These are phyloP conservation scores for Hozukius guyotensis DNA, from an alignment of 2,797 vertebrate genomes.

Conservation along the genomic window DNA sequence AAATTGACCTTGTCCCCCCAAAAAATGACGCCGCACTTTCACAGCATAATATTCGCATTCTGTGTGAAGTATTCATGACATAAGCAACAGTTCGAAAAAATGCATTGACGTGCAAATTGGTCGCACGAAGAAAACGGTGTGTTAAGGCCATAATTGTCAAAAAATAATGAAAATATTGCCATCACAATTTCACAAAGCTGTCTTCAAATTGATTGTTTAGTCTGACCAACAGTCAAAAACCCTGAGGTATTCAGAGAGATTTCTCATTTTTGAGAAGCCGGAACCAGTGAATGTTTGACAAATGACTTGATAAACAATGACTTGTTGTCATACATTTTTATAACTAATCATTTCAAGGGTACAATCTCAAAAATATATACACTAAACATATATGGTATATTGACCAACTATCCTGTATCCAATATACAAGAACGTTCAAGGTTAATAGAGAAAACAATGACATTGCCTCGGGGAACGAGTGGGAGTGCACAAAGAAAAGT, in stretches of 20 bases:
- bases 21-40: too few species aligned
- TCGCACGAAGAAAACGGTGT: too few species aligned
- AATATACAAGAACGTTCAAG: background rate
- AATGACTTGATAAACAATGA: background rate
- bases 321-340: background rate
- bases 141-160: too few species aligned
- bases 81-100: too few species aligned
- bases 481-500: constrained; percentile 41
- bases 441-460: constrained; percentile 4
- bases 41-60: too few species aligned
- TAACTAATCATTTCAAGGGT: background rate
- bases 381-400: constrained; percentile 1
- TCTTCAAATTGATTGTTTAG: background rate
- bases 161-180: too few species aligned
- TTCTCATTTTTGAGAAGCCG: background rate
- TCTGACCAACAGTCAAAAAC: background rate
- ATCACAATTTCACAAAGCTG: too few species aligned
- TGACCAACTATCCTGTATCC: background rate
- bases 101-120: too few species aligned
- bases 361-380: background rate
- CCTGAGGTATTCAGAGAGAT: background rate
- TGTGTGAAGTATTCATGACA: too few species aligned
- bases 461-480: background rate
- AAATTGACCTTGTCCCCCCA: rapidly evolving
- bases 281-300: background rate